phyloP scores from a whole-genome alignment of 92 coral and sea anemone species.

The Phenganax marumi region DNA sequence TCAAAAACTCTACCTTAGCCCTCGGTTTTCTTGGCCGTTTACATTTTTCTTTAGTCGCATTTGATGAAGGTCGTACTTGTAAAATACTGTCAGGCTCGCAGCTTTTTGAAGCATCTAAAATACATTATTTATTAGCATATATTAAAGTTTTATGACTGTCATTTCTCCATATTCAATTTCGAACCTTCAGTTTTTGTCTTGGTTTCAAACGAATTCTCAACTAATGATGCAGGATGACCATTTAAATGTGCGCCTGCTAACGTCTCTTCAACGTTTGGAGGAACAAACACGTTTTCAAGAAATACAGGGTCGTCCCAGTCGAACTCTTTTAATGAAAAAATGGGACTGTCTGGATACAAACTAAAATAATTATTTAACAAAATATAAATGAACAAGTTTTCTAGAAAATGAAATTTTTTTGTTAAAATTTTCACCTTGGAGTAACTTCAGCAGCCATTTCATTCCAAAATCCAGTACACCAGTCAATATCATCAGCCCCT shows the following conservation, averaged over 20 bases:
- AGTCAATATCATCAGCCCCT: constrained; percentile 33
- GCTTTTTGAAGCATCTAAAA: constrained; percentile 1
- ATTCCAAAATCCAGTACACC: constrained; percentile 49
- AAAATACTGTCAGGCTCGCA: neutral
- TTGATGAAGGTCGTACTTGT: constrained; percentile 3
- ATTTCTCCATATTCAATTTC: neutral
- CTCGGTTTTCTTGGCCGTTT: constrained; percentile 34
- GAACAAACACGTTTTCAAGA: constrained; percentile 26
- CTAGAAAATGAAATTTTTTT: neutral
- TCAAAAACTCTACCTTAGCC: neutral
- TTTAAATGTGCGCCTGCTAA: constrained; percentile 16
- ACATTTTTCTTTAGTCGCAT: constrained; percentile 7
- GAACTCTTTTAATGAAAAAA: constrained; percentile 27
- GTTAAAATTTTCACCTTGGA: constrained; percentile 19
- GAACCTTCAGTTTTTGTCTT: constrained; percentile 27
- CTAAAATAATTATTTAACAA: neutral
- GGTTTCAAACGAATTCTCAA: constrained; percentile 1
- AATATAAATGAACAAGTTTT: neutral
- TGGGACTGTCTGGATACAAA: constrained; percentile 41
- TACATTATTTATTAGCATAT: neutral
- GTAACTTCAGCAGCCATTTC: constrained; percentile 28
- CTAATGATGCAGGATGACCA: constrained; percentile 5
- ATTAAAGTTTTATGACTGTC: neutral
- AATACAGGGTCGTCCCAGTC: constrained; percentile 40
- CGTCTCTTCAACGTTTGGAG: constrained; percentile 28